A percentile compares a stretch with the other conserved stretches of the same genome.
Evolutionary conservation across 2,113 vertebrate genomes (phyloP).

Genomic region (Eulacestoma nigropectus): DNA sequence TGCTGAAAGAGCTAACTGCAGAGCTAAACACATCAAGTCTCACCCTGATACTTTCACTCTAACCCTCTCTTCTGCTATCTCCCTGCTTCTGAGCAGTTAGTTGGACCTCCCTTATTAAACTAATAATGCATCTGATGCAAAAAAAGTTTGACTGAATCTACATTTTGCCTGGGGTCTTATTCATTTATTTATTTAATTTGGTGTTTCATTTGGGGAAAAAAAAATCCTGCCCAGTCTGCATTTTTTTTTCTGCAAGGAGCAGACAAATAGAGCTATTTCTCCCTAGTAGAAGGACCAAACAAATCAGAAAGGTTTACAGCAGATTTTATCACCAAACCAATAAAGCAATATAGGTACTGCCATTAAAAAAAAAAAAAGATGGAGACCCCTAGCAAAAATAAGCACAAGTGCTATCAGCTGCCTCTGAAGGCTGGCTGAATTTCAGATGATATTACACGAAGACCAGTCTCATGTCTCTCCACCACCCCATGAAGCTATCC

Average conservation of each 20-base stretch:
- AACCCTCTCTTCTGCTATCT: not conserved
- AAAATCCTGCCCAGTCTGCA: not conserved
- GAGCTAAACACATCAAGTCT: not conserved
- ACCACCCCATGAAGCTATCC: not conserved
- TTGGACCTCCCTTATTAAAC: not conserved
- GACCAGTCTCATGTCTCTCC: not conserved
- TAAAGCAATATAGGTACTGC: not conserved
- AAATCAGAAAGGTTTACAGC: constrained; percentile 7
- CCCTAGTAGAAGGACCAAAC: not conserved
- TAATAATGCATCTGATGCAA: not conserved
- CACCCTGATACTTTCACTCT: not conserved
- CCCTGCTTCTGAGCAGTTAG: not conserved
- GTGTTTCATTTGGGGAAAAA: not conserved
- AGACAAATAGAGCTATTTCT: constrained; percentile 8
- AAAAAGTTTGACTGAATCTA: constrained; percentile 22
- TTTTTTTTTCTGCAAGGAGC: not conserved
- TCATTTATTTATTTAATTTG: constrained; percentile 18
- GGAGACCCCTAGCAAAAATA: not conserved
- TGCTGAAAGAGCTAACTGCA: constrained; percentile 23
- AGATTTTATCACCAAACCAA: constrained; percentile 15
- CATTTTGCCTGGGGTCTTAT: not conserved
- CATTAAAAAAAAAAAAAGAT: not conserved
- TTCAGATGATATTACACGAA: not conserved
- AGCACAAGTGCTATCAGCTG: not conserved
- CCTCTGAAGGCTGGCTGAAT: not conserved